These are phyloP conservation scores for Drosophila arawakana DNA, from an alignment of 1,140 invertebrate genomes.

Conservation along the genomic window DNA sequence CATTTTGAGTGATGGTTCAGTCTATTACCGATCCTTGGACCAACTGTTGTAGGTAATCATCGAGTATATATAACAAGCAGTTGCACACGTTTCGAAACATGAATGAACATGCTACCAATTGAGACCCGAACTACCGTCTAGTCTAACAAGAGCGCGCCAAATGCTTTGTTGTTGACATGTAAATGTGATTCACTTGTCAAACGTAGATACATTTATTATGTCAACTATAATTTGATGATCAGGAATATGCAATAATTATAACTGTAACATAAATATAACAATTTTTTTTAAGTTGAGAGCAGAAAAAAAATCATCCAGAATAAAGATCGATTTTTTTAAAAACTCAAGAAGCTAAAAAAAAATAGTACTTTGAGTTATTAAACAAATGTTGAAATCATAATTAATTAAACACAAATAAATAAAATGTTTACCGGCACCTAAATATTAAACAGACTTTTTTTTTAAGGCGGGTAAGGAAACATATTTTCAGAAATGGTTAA, in stretches of 20 bases:
- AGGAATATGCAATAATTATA: neutral
- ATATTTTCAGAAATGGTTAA: too few species aligned
- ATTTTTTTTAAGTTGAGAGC: too few species aligned
- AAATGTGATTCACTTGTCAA: constrained; percentile 25
- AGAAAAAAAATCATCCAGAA: too few species aligned
- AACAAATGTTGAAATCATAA: too few species aligned
- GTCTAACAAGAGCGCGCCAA: neutral
- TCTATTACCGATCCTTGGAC: constrained; percentile 4
- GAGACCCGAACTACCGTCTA: neutral
- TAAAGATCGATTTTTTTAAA: too few species aligned
- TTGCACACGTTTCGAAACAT: constrained; percentile 24
- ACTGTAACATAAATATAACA: too few species aligned
- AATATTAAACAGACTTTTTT: too few species aligned
- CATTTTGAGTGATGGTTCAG: constrained; percentile 48
- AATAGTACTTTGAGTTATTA: too few species aligned
- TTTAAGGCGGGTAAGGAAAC: too few species aligned
- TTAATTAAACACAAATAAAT: too few species aligned
- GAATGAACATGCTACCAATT: constrained; percentile 25
- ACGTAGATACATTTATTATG: neutral
- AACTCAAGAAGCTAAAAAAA: too few species aligned
- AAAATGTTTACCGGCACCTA: too few species aligned
- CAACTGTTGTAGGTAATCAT: constrained; percentile 23
- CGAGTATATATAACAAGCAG: constrained; percentile 28
- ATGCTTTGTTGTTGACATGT: constrained; percentile 25
- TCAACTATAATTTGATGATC: neutral